Evolutionary conservation across 2,888 invertebrate species (phyloP).

Genomic region (Drosophila nr. medialis): DNA sequence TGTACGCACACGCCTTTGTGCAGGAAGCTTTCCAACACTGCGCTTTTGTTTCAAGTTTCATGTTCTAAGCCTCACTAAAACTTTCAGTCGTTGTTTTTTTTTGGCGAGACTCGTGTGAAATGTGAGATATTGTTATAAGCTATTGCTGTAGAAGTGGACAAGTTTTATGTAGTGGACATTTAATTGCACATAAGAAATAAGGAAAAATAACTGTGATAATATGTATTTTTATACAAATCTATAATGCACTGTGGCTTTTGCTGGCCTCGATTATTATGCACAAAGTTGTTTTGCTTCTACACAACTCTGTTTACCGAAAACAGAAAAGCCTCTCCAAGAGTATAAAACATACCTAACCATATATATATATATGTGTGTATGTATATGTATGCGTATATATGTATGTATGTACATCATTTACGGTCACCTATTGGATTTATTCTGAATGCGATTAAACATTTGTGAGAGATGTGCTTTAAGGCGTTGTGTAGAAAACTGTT

Average conservation of each 20-base stretch:
- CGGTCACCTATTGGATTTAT: not conserved
- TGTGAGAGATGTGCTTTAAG: constrained; percentile 63
- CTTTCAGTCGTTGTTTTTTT: constrained; percentile 16
- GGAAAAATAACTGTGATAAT: constrained; percentile 38
- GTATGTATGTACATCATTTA: not conserved
- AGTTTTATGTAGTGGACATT: not conserved
- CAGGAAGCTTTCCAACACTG: constrained; percentile 52
- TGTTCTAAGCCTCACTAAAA: constrained; percentile 33
- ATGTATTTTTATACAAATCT: constrained; percentile 16
- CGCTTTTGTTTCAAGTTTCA: constrained; percentile 31
- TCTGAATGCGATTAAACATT: constrained; percentile 8
- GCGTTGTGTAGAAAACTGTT: constrained; percentile 55
- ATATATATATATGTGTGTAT: not conserved
- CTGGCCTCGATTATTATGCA: not conserved
- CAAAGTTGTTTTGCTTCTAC: constrained; percentile 9
- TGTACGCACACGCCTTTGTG: not conserved
- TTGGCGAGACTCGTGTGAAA: constrained; percentile 38
- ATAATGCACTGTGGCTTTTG: constrained; percentile 2
- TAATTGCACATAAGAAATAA: not conserved
- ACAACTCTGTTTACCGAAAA: constrained; percentile 4
- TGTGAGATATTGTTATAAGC: constrained; percentile 35
- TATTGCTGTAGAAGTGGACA: constrained; percentile 13
- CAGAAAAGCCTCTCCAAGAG: constrained; percentile 6
- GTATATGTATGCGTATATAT: not conserved
- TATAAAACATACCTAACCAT: not conserved